Conservation (phyloP, 2,113 vertebrate genomes). For the Scolopax mira region DNA sequence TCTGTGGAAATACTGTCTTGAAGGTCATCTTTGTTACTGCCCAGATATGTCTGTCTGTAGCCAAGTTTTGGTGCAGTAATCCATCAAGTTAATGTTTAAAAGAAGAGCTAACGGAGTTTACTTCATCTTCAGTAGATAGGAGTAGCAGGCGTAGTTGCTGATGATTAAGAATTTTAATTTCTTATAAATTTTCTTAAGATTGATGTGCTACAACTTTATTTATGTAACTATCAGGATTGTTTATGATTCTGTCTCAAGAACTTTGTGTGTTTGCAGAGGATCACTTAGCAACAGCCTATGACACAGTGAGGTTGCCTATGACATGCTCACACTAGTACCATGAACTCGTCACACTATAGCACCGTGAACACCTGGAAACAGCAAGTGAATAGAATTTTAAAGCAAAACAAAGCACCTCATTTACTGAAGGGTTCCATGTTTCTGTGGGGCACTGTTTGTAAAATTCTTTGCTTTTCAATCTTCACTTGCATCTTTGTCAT, state of each 20-base stretch:
- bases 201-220: slow-evolving; percentile 63
- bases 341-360: background rate
- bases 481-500: background rate
- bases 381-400: slow-evolving; percentile 17
- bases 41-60: background rate
- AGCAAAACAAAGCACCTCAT: background rate
- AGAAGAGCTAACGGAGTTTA: slow-evolving; percentile 59
- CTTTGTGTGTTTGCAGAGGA: slow-evolving; percentile 60
- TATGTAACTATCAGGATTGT: slow-evolving; percentile 67
- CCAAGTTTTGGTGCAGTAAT: background rate
- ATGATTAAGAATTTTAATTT: slow-evolving; percentile 68
- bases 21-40: background rate
- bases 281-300: slow-evolving; percentile 38
- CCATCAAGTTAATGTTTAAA: slow-evolving; percentile 49
- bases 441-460: background rate
- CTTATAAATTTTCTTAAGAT: slow-evolving; percentile 55
- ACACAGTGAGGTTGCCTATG: background rate
- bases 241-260: slow-evolving; percentile 57
- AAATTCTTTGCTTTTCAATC: background rate
- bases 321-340: background rate
- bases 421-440: background rate
- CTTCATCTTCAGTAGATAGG: slow-evolving; percentile 52
- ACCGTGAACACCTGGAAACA: background rate
- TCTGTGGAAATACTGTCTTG: background rate
- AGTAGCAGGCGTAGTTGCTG: slow-evolving; percentile 50